A percentile compares a stretch with the other conserved stretches of the same genome.
Conservation (phyloP, 2,888 invertebrate species). For the Chymomyza fuscimana region DNA sequence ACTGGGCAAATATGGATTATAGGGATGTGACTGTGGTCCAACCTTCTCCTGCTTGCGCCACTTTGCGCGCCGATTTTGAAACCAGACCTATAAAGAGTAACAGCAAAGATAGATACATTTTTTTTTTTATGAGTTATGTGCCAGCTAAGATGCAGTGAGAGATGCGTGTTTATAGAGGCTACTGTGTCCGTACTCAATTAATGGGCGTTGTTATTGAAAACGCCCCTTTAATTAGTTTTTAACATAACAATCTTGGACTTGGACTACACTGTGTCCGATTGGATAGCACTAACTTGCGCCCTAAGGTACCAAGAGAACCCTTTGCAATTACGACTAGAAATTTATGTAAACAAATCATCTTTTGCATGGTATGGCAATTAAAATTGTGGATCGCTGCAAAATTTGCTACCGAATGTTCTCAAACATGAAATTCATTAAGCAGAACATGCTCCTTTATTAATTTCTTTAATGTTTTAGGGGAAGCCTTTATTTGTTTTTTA, state of each 20-base stretch:
- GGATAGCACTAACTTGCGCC: constrained; percentile 17
- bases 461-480: constrained; percentile 61
- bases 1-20: constrained; percentile 89
- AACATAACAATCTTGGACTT: constrained; percentile 70
- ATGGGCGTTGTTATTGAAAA: constrained; percentile 67
- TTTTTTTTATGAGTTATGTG: constrained; percentile 11
- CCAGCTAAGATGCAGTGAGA: constrained; percentile 4
- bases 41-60: constrained; percentile 97
- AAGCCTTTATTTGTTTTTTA: neutral
- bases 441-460: constrained; percentile 75
- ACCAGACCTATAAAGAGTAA: constrained; percentile 88
- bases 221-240: constrained; percentile 76
- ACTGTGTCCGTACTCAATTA: constrained; percentile 62
- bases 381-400: constrained; percentile 40
- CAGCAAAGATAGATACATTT: neutral
- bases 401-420: neutral
- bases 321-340: constrained; percentile 50
- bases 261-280: constrained; percentile 53
- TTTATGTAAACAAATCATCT: constrained; percentile 65
- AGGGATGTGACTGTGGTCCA: constrained; percentile 93
- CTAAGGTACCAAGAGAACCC: neutral
- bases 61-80: constrained; percentile 94
- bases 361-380: constrained; percentile 66
- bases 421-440: constrained; percentile 59
- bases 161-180: constrained; percentile 67